phyloP scores from a whole-genome alignment of 2,888 invertebrate species.

The Coleophora deauratella region DNA sequence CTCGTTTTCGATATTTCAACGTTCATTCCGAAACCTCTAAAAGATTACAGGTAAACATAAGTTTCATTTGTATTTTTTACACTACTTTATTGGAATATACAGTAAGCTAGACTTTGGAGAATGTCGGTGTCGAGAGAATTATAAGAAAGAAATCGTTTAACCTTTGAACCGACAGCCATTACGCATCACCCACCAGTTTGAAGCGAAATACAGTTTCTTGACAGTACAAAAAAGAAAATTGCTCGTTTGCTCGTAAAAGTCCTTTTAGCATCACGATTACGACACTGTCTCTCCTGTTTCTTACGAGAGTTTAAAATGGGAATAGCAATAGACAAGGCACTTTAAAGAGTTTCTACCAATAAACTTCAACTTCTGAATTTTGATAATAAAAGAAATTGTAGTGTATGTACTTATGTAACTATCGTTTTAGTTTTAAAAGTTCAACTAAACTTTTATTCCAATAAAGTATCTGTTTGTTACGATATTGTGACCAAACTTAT shows the following conservation, averaged over 20 bases:
- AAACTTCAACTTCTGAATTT: no score
- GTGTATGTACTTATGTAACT: no score
- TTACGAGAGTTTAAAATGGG: constrained; percentile 33
- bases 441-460: no score
- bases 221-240: no score
- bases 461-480: no score
- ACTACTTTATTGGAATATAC: constrained; percentile 22
- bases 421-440: no score
- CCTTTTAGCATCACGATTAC: constrained; percentile 37
- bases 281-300: constrained; percentile 34
- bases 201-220: constrained; percentile 21
- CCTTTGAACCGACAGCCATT: constrained; percentile 30
- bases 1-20: constrained; percentile 60
- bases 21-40: constrained; percentile 56
- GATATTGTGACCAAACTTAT: no score
- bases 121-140: neutral
- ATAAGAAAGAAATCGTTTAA: constrained; percentile 21
- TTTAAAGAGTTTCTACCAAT: no score
- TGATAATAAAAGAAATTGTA: no score
- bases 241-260: constrained; percentile 42
- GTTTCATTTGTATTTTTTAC: constrained; percentile 47
- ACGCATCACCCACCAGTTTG: constrained; percentile 25
- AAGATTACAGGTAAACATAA: constrained; percentile 57
- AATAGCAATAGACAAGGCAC: constrained; percentile 12
- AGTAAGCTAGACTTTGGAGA: neutral